A percentile compares a stretch with the other conserved stretches of the same genome.
Evolutionary conservation across 2,888 invertebrate species (phyloP).

Genomic region (Torymus tubicola): DNA sequence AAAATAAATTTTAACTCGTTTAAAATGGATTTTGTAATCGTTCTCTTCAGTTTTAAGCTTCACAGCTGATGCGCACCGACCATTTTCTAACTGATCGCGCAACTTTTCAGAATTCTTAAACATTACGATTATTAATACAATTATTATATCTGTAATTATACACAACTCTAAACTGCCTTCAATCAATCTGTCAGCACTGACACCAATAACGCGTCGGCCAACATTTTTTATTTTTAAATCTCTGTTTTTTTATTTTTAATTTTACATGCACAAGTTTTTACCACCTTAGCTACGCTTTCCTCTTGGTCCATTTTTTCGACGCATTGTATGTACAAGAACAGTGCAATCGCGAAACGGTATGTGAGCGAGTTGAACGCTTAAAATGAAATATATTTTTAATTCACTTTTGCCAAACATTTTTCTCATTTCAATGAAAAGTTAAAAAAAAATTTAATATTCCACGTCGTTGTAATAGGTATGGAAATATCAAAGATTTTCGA

Average conservation of each 20-base stretch:
- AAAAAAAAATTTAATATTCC: constrained; percentile 62
- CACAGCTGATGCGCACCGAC: constrained; percentile 22
- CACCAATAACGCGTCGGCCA: constrained; percentile 45
- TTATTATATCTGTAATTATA: constrained; percentile 68
- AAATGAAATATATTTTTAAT: not conserved
- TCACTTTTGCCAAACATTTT: not conserved
- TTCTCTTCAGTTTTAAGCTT: not conserved
- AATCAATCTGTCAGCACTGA: constrained; percentile 52
- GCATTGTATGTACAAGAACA: constrained; percentile 55
- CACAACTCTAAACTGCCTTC: constrained; percentile 64
- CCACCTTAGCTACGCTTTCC: constrained; percentile 48
- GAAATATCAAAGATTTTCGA: constrained; percentile 75
- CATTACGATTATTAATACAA: constrained; percentile 68
- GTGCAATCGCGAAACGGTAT: constrained; percentile 29
- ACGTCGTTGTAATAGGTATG: constrained; percentile 70
- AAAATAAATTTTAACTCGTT: not conserved
- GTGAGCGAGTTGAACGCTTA: constrained; percentile 29
- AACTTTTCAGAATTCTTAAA: constrained; percentile 58
- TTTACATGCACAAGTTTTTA: constrained; percentile 30
- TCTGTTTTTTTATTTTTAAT: constrained; percentile 28
- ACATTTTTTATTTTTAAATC: constrained; percentile 59
- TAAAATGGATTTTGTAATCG: too few species aligned
- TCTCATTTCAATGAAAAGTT: constrained; percentile 19
- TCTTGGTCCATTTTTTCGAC: constrained; percentile 58
- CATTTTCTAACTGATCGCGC: constrained; percentile 28